Conservation (phyloP, 2,113 vertebrate genomes). For the Silurus glanis region DNA sequence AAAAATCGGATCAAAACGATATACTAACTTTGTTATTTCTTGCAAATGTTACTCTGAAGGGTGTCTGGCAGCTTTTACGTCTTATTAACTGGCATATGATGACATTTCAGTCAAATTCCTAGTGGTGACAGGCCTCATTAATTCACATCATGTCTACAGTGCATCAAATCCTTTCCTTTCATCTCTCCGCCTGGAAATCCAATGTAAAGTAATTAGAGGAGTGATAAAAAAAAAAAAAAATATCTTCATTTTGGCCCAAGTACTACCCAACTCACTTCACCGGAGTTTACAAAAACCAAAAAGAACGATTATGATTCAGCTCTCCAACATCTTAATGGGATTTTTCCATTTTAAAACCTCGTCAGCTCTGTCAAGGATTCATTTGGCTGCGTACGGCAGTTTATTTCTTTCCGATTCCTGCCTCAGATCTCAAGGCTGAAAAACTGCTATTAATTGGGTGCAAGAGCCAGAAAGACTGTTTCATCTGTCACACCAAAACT, state of each 20-base stretch:
- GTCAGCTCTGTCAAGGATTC: background rate
- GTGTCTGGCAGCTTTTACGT: background rate
- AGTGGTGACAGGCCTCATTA: constrained; percentile 4
- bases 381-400: background rate
- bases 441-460: constrained; percentile 24
- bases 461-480: background rate
- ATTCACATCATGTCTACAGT: background rate
- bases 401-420: background rate
- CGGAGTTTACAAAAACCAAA: background rate
- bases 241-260: background rate
- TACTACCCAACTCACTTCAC: background rate
- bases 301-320: background rate
- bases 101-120: constrained; percentile 17
- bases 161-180: background rate
- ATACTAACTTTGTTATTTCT: background rate
- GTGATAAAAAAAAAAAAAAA: background rate
- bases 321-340: background rate
- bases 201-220: background rate
- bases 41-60: background rate
- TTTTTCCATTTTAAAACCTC: constrained; percentile 21
- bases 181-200: background rate
- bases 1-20: background rate
- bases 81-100: constrained; percentile 11
- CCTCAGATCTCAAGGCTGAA: background rate
- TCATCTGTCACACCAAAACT: constrained; percentile 8